Percentiles rank a stretch among this genome's conserved stretches.
phyloP scores from a whole-genome alignment of 2,797 vertebrate species.

The Xenopus petersii region DNA sequence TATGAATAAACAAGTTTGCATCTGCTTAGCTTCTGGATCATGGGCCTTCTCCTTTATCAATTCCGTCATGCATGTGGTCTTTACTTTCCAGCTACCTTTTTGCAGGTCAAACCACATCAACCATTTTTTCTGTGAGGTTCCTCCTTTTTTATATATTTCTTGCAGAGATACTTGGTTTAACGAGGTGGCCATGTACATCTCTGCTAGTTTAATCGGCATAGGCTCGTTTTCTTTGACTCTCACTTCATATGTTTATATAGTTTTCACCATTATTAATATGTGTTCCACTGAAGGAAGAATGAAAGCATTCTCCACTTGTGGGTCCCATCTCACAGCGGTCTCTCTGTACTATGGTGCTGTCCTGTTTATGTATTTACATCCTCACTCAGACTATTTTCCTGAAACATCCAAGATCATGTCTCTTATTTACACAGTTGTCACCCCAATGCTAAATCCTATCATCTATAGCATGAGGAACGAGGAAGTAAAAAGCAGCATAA shows the following conservation, averaged over 20 bases:
- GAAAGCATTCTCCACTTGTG: constrained; percentile 22
- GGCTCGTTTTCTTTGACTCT: constrained; percentile 11
- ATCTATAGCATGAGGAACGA: constrained; percentile 34
- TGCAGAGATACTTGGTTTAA: constrained; percentile 16
- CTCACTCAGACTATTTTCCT: background rate
- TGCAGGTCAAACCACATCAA: constrained; percentile 15
- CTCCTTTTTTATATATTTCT: constrained; percentile 11
- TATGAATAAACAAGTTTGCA: constrained; percentile 3
- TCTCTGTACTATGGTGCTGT: constrained; percentile 20
- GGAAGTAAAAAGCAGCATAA: constrained; percentile 5
- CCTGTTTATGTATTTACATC: constrained; percentile 25
- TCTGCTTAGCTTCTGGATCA: constrained; percentile 5
- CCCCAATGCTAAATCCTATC: constrained; percentile 27
- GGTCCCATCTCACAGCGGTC: constrained; percentile 21
- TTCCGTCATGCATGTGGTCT: background rate
- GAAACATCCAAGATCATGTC: background rate
- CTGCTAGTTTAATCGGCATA: constrained; percentile 7
- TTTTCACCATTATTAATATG: constrained; percentile 11
- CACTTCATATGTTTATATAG: constrained; percentile 14
- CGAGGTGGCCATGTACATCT: constrained; percentile 15
- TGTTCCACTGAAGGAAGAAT: background rate
- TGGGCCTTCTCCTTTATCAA: constrained; percentile 6
- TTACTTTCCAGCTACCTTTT: constrained; percentile 19
- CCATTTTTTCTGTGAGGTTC: constrained; percentile 33
- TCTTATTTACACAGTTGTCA: constrained; percentile 27